Conservation (phyloP, 2,113 vertebrate genomes). For the Hydropotes inermis region DNA sequence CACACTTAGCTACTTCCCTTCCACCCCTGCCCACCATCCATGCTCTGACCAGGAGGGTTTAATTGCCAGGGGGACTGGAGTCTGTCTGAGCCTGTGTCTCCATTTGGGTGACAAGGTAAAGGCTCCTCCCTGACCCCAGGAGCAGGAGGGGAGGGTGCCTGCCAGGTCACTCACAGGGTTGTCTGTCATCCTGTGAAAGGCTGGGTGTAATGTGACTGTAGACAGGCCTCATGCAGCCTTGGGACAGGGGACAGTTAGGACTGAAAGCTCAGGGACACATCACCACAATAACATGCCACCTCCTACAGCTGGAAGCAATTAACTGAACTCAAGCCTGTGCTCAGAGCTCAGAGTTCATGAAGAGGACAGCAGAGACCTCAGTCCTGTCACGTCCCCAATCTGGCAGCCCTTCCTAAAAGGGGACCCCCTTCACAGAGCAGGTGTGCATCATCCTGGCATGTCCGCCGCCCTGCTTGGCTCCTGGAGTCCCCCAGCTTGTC, state of each 20-base stretch:
- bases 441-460: background rate
- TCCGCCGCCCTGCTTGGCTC: background rate
- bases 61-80: background rate
- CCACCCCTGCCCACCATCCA: background rate
- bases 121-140: background rate
- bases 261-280: background rate
- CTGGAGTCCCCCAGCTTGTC: background rate
- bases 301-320: background rate
- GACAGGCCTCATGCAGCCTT: background rate
- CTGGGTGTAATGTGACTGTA: background rate
- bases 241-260: background rate
- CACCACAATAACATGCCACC: background rate
- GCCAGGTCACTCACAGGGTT: background rate
- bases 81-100: background rate
- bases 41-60: background rate
- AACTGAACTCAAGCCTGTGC: background rate
- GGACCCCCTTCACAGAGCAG: background rate
- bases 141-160: background rate
- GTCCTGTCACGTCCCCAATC: background rate
- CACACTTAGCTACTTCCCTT: background rate
- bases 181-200: background rate
- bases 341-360: background rate
- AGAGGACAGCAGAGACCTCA: background rate
- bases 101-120: background rate
- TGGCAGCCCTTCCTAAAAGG: background rate